phyloP scores from a whole-genome alignment of 1,140 invertebrate species.

The Sesamia nonagrioides region DNA sequence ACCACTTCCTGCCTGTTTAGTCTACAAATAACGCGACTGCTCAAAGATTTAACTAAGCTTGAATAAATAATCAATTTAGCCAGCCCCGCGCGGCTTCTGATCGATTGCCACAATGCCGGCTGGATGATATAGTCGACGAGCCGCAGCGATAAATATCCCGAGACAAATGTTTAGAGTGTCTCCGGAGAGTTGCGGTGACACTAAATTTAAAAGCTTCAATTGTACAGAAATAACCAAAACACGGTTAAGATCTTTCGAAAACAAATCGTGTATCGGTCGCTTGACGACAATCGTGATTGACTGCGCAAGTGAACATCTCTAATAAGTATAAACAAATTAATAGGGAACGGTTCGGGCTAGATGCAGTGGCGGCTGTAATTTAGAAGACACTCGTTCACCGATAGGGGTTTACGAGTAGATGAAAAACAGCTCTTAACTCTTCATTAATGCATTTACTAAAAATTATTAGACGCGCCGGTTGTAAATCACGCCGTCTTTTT shows the following conservation, averaged over 20 bases:
- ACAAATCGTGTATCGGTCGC: slow-evolving; percentile 84
- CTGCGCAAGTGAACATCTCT: slow-evolving; percentile 85
- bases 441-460: slow-evolving; percentile 73
- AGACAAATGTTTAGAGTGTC: slow-evolving; percentile 86
- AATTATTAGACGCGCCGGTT: slow-evolving; percentile 69
- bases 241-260: slow-evolving; percentile 86
- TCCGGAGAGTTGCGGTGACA: slow-evolving; percentile 84
- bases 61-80: slow-evolving; percentile 86
- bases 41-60: slow-evolving; percentile 82
- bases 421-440: slow-evolving; percentile 60
- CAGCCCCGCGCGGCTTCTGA: slow-evolving; percentile 77
- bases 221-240: slow-evolving; percentile 86
- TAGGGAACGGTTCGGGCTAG: slow-evolving; percentile 72
- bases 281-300: slow-evolving; percentile 85
- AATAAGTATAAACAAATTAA: slow-evolving; percentile 86
- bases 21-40: slow-evolving; percentile 81
- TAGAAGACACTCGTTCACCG: slow-evolving; percentile 53
- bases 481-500: slow-evolving; percentile 74
- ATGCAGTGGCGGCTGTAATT: slow-evolving; percentile 65
- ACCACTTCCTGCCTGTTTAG: slow-evolving; percentile 77
- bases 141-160: slow-evolving; percentile 83
- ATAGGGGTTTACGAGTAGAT: slow-evolving; percentile 53
- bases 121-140: slow-evolving; percentile 84
- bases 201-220: slow-evolving; percentile 86
- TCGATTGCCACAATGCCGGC: slow-evolving; percentile 83